Conservation (phyloP, 1,140 invertebrate genomes). For the Cataglyphis hispanica region DNA sequence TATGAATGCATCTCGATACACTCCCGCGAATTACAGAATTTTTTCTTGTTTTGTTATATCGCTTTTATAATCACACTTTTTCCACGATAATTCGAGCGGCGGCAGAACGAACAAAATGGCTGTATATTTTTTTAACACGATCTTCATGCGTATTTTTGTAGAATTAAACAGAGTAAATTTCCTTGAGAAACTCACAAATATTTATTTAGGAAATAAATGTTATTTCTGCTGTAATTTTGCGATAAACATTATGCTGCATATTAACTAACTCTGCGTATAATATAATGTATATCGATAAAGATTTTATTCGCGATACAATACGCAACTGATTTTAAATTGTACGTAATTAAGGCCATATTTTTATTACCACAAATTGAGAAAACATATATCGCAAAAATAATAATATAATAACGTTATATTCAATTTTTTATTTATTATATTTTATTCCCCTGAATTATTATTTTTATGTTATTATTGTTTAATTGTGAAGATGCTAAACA, state of each 20-base stretch:
- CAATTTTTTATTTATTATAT: constrained; percentile 21
- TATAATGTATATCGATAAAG: neutral
- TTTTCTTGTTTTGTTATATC: constrained; percentile 25
- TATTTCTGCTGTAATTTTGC: neutral
- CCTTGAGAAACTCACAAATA: neutral
- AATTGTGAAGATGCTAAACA: constrained; percentile 16
- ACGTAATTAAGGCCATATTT: constrained; percentile 6
- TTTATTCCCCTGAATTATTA: neutral
- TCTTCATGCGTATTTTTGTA: neutral
- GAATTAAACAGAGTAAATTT: constrained; percentile 16
- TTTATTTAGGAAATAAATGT: constrained; percentile 7
- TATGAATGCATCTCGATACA: constrained; percentile 23
- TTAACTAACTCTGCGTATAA: neutral
- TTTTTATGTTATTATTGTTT: constrained; percentile 15
- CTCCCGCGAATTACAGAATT: neutral
- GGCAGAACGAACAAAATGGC: neutral
- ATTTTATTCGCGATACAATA: neutral
- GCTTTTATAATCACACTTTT: constrained; percentile 37
- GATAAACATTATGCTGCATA: neutral
- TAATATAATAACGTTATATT: constrained; percentile 22
- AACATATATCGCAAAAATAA: neutral
- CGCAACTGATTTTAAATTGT: constrained; percentile 6
- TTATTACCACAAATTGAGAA: neutral
- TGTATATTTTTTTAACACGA: neutral
- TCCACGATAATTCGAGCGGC: neutral